phyloP scores from a whole-genome alignment of 1,140 invertebrate genomes.

The Triops cancriformis region DNA sequence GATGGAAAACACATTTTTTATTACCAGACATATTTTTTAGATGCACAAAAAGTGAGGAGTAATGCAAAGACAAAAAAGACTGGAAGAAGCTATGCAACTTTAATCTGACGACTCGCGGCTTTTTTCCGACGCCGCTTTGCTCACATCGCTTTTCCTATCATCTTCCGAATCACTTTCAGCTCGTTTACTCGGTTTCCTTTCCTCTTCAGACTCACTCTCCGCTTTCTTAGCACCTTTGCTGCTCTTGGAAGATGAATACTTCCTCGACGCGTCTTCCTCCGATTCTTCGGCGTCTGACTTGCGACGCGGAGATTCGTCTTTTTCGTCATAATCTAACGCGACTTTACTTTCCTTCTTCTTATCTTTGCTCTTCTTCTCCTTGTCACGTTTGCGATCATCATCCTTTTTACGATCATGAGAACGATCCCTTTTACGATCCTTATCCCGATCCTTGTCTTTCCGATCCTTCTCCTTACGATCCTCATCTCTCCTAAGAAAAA shows the following conservation, averaged over 20 bases:
- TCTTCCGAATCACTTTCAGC: background rate
- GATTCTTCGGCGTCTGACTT: background rate
- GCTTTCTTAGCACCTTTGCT: background rate
- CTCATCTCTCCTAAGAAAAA: constrained; percentile 25
- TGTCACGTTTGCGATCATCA: constrained; percentile 25
- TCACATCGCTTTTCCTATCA: background rate
- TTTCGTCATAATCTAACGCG: background rate
- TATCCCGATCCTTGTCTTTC: constrained; percentile 29
- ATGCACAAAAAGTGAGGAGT: background rate
- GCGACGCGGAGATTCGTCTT: background rate
- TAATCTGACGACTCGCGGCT: background rate
- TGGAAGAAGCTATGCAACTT: background rate
- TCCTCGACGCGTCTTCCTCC: background rate
- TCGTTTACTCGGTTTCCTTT: background rate
- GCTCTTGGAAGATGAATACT: background rate
- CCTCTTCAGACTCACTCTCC: background rate
- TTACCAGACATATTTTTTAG: background rate
- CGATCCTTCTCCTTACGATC: constrained; percentile 27
- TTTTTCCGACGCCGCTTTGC: background rate
- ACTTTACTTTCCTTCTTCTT: background rate
- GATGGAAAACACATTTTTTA: background rate
- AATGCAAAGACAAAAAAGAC: background rate
- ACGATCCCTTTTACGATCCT: constrained; percentile 30
- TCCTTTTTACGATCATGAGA: constrained; percentile 27
- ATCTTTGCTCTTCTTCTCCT: constrained; percentile 25